These are phyloP conservation scores for Eristalinus sepulchralis DNA, from an alignment of 2,888 invertebrate species.

Conservation along the genomic window DNA sequence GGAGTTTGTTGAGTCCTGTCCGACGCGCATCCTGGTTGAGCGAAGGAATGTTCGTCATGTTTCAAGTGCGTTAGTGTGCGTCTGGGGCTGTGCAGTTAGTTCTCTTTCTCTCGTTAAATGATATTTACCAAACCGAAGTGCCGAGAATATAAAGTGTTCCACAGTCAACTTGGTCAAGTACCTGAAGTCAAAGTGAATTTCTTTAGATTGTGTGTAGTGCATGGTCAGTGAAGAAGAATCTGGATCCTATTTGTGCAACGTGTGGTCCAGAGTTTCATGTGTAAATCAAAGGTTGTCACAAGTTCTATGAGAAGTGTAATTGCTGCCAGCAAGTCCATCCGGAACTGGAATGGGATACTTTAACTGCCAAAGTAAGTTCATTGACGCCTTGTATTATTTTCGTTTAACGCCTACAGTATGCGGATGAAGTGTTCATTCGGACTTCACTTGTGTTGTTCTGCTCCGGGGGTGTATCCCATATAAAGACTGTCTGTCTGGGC, in stretches of 20 bases:
- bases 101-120: conserved; percentile 40
- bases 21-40: conserved; percentile 68
- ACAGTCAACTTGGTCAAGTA: neutral
- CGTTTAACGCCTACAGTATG: conserved; percentile 21
- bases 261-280: neutral
- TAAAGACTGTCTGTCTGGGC: conserved; percentile 8
- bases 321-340: conserved; percentile 40
- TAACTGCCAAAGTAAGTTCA: conserved; percentile 66
- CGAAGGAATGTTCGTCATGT: conserved; percentile 46
- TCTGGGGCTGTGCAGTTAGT: conserved; percentile 28
- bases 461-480: neutral
- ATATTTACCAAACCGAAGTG: conserved; percentile 18
- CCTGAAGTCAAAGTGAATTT: conserved; percentile 8
- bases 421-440: neutral
- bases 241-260: neutral
- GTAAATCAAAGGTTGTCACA: neutral
- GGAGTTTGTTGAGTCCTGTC: conserved; percentile 41
- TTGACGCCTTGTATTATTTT: conserved; percentile 51
- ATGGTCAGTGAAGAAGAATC: neutral
- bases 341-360: conserved; percentile 67
- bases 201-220: neutral
- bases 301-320: conserved; percentile 12
- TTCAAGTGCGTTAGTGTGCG: conserved; percentile 40
- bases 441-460: neutral
- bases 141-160: neutral